Evolutionary conservation across 2,797 vertebrate species (phyloP).

Genomic region (Scleropages formosus): DNA sequence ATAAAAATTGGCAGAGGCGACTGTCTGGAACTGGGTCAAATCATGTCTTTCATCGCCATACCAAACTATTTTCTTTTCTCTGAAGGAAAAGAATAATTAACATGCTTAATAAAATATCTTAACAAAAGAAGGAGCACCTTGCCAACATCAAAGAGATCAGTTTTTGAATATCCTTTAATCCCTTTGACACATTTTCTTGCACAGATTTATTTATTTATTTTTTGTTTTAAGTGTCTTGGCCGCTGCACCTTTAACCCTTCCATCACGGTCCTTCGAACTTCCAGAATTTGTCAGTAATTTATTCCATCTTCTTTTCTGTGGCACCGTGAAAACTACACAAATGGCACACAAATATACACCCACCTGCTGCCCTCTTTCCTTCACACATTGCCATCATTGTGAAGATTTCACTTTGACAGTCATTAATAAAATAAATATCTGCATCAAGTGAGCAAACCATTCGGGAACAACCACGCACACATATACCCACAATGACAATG

Average conservation of each 20-base stretch:
- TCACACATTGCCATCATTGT: too few relatives aligned
- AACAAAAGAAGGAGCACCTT: background rate
- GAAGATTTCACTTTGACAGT: too few relatives aligned
- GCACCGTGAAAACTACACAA: too few relatives aligned
- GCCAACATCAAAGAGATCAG: background rate
- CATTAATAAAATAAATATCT: too few relatives aligned
- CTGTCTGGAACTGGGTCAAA: background rate
- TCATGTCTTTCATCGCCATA: background rate
- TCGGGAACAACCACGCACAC: too few relatives aligned
- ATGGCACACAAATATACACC: too few relatives aligned
- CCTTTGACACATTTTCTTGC: background rate
- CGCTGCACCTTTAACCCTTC: background rate
- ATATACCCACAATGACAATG: background rate
- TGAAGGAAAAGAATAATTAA: background rate
- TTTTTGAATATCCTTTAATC: background rate
- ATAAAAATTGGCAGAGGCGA: background rate
- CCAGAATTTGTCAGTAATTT: background rate
- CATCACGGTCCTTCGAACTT: background rate
- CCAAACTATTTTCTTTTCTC: conserved; percentile 10
- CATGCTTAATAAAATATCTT: background rate
- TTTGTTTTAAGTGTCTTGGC: background rate
- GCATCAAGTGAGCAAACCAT: too few relatives aligned
- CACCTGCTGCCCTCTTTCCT: too few relatives aligned
- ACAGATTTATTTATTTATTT: background rate
- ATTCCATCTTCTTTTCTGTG: background rate